Evolutionary conservation across 1,140 invertebrate genomes (phyloP).

Genomic region (Plodia interpunctella): DNA sequence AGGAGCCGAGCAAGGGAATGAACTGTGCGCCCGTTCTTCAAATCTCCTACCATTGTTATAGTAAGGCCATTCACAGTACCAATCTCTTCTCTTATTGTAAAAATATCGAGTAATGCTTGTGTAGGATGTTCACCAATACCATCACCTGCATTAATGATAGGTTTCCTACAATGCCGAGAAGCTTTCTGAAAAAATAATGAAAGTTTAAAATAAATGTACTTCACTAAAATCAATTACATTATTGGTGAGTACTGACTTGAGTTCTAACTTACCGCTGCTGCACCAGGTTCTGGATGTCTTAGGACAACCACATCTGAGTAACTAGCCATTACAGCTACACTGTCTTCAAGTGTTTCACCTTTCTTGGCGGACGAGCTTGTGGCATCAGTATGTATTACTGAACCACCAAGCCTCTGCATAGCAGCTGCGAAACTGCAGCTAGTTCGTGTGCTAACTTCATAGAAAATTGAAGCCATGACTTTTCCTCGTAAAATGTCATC

Average conservation of each 20-base stretch:
- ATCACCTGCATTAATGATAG: slow-evolving; percentile 98
- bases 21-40: slow-evolving; percentile 98
- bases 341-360: slow-evolving; percentile 96
- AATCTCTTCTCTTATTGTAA: slow-evolving; percentile 99
- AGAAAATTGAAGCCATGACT: slow-evolving; percentile 97
- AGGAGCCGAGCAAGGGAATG: slow-evolving; percentile 96
- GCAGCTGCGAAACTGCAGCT: slow-evolving; percentile 97
- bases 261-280: slow-evolving; percentile 88
- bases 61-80: slow-evolving; percentile 98
- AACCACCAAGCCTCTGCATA: slow-evolving; percentile 96
- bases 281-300: slow-evolving; percentile 95
- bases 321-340: slow-evolving; percentile 89
- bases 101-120: slow-evolving; percentile 97
- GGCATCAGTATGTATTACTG: slow-evolving; percentile 93
- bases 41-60: slow-evolving; percentile 95
- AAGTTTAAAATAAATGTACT: slow-evolving; percentile 8
- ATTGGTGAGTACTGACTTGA: too few relatives aligned
- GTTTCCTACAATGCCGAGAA: slow-evolving; percentile 88
- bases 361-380: slow-evolving; percentile 95
- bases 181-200: slow-evolving; percentile 81
- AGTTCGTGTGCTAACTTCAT: slow-evolving; percentile 97
- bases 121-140: slow-evolving; percentile 99
- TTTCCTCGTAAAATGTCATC: slow-evolving; percentile 95
- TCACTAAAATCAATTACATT: neutral
- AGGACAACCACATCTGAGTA: slow-evolving; percentile 96